phyloP scores from a whole-genome alignment of 2,797 vertebrate genomes.

The Xenops minutus region DNA sequence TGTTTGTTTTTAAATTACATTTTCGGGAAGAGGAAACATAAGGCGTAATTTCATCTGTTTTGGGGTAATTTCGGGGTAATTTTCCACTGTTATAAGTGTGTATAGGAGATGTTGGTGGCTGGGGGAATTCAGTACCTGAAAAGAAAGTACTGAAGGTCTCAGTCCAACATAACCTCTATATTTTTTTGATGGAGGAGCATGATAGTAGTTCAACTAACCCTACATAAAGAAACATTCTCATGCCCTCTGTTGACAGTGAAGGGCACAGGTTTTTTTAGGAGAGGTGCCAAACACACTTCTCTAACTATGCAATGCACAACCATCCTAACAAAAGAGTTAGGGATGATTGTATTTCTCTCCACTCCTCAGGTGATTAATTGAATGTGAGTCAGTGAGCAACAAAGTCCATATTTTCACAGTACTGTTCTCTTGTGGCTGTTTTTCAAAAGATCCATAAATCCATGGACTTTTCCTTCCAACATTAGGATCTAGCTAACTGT shows the following conservation, averaged over 20 bases:
- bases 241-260: background rate
- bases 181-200: fast-evolving
- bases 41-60: background rate
- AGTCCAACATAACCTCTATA: fast-evolving
- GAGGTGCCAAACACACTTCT: background rate
- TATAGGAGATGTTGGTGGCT: background rate
- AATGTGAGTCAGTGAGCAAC: background rate
- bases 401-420: background rate
- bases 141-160: background rate
- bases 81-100: background rate
- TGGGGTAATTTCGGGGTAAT: background rate
- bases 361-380: background rate
- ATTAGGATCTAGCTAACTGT: background rate
- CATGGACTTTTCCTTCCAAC: background rate
- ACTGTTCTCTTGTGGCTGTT: background rate
- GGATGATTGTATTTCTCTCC: background rate
- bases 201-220: background rate
- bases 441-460: background rate
- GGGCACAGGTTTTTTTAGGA: background rate
- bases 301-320: background rate
- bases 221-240: background rate
- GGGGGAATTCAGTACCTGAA: background rate
- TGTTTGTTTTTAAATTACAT: background rate
- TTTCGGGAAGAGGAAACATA: background rate
- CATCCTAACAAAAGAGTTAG: background rate